These are phyloP conservation scores for Melanaphis sacchari DNA, from an alignment of 1,140 invertebrate genomes.

Conservation along the genomic window DNA sequence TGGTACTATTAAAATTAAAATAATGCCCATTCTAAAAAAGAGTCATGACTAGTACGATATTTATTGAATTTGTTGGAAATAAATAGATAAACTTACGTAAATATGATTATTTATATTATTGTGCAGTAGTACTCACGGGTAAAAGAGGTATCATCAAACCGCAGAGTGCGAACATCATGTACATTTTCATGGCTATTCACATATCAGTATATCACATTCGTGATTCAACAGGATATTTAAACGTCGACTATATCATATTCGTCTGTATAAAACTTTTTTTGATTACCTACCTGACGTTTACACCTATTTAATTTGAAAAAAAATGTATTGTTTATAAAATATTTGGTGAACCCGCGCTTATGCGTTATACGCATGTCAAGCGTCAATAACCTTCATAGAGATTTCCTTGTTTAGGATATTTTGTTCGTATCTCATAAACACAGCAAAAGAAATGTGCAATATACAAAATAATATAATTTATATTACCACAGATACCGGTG, in stretches of 20 bases:
- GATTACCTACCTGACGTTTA: neutral
- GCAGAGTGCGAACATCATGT: neutral
- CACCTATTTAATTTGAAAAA: neutral
- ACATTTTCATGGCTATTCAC: neutral
- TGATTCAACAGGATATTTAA: neutral
- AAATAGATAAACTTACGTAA: neutral
- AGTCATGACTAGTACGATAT: neutral
- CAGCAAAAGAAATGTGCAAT: neutral
- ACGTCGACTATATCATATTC: neutral
- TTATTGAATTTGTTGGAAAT: neutral
- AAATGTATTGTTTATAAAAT: constrained; percentile 17
- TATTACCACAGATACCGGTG: neutral
- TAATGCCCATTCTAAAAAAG: neutral
- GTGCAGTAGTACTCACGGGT: neutral
- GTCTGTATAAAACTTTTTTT: neutral
- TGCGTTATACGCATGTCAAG: neutral
- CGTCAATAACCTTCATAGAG: neutral
- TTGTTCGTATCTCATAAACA: neutral
- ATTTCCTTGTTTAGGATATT: constrained; percentile 40
- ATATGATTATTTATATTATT: neutral
- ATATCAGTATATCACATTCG: neutral
- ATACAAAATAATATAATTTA: neutral
- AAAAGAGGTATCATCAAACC: neutral
- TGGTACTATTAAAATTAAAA: neutral
- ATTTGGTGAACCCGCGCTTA: neutral